Evolutionary conservation across 2,797 vertebrate genomes (phyloP).

Genomic region (Galago senegalensis): DNA sequence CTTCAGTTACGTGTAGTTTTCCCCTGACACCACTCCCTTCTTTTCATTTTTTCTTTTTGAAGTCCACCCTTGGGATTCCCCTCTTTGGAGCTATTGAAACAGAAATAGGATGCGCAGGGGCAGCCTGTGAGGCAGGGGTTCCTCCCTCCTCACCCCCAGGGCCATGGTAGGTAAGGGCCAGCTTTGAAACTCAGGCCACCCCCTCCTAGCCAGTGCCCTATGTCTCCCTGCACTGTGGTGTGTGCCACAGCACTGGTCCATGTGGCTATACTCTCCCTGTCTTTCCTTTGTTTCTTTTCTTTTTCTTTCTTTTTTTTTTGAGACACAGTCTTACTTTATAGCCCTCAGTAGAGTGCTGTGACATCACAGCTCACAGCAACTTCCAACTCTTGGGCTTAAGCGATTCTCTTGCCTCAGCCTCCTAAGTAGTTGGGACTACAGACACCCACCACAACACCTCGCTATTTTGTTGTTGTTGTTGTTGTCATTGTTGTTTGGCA

Average conservation of each 20-base stretch:
- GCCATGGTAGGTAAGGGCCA: not conserved
- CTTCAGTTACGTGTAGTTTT: constrained; percentile 22
- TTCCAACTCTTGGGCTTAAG: too few species aligned
- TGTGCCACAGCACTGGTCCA: fast-evolving
- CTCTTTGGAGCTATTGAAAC: constrained; percentile 36
- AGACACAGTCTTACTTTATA: too few species aligned
- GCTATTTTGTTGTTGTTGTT: too few species aligned
- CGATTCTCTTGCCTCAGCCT: too few species aligned
- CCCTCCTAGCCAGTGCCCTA: not conserved
- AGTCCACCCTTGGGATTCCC: constrained; percentile 56
- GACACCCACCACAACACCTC: too few species aligned
- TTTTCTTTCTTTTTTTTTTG: too few species aligned
- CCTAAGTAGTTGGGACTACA: too few species aligned
- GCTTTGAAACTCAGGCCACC: not conserved
- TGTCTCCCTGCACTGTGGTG: not conserved
- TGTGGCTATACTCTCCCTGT: not conserved
- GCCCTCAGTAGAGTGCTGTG: too few species aligned
- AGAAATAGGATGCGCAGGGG: constrained; percentile 32
- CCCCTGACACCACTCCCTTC: not conserved
- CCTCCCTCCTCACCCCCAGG: not conserved
- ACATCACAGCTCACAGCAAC: too few species aligned
- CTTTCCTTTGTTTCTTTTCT: not conserved
- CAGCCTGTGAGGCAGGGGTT: not conserved
- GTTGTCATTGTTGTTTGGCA: too few species aligned
- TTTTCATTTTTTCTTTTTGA: constrained; percentile 39